Percentiles rank a stretch among this genome's conserved stretches.
These are phyloP conservation scores for Asobara japonica DNA, from an alignment of 1,140 invertebrate genomes.

Conservation along the genomic window DNA sequence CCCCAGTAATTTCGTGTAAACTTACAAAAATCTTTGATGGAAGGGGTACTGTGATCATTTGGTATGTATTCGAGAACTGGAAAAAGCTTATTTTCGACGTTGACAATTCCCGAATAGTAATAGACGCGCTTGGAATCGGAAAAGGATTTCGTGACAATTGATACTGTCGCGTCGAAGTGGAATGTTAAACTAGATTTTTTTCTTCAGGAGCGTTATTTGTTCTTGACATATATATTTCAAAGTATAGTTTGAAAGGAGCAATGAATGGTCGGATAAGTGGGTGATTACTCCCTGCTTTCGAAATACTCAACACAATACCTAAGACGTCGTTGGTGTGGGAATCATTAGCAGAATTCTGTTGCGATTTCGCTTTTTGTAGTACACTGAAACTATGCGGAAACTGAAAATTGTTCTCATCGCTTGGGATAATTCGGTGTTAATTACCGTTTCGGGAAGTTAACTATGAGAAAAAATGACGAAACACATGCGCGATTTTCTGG, in stretches of 20 bases:
- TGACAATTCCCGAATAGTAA: conserved; percentile 16
- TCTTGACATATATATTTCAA: background rate
- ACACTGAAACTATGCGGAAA: background rate
- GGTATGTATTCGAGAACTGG: conserved; percentile 27
- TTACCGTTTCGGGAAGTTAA: too few species aligned
- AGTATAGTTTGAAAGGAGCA: conserved; percentile 23
- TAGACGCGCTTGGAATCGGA: conserved; percentile 10
- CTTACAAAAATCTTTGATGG: conserved; percentile 24
- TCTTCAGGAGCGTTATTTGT: conserved; percentile 4
- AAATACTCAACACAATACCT: conserved; percentile 12
- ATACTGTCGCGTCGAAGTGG: conserved; percentile 32
- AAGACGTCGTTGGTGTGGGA: background rate
- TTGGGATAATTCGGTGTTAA: too few species aligned
- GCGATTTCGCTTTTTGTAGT: background rate
- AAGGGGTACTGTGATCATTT: conserved; percentile 18
- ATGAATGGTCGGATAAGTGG: background rate
- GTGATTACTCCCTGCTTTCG: background rate
- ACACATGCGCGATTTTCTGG: too few species aligned
- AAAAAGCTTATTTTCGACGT: conserved; percentile 7
- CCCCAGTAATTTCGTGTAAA: conserved; percentile 1
- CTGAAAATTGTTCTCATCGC: background rate
- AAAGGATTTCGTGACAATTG: conserved; percentile 22
- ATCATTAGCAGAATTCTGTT: background rate
- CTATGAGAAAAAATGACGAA: too few species aligned
- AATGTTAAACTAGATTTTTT: background rate